A percentile compares a stretch with the other conserved stretches of the same genome.
These are phyloP conservation scores for Drosophila conformis DNA, from an alignment of 2,888 invertebrate genomes.

Conservation along the genomic window DNA sequence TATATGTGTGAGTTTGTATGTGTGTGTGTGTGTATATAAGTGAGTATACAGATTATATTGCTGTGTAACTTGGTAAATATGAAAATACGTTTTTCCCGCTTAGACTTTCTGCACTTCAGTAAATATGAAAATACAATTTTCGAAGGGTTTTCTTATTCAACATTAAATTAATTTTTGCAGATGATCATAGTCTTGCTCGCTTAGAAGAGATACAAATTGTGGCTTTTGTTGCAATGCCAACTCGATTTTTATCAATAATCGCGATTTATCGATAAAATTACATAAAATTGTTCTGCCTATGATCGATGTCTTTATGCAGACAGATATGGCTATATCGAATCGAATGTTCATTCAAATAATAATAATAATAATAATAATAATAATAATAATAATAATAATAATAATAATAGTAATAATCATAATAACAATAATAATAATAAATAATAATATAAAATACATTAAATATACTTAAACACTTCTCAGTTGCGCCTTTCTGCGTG, in stretches of 20 bases:
- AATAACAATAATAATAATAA: too few species aligned
- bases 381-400: too few species aligned
- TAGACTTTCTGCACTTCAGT: too few species aligned
- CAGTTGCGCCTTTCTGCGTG: neutral
- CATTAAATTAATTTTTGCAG: too few species aligned
- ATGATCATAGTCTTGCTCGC: neutral
- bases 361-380: neutral
- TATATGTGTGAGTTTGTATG: too few species aligned
- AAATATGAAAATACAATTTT: neutral
- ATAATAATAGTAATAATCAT: too few species aligned
- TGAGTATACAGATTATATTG: too few species aligned
- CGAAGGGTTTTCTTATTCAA: neutral
- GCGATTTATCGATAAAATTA: neutral
- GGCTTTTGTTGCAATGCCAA: fast-evolving
- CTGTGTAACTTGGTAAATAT: too few species aligned
- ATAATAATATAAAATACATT: too few species aligned
- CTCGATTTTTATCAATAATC: neutral
- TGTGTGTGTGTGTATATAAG: too few species aligned
- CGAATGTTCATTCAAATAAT: neutral
- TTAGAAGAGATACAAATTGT: neutral
- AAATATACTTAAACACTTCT: neutral
- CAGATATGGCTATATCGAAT: neutral
- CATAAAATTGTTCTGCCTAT: neutral
- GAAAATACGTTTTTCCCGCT: too few species aligned
- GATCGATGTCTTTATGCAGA: neutral